Evolutionary conservation across 2,797 vertebrate species (phyloP).

Genomic region (Channallabes apus): DNA sequence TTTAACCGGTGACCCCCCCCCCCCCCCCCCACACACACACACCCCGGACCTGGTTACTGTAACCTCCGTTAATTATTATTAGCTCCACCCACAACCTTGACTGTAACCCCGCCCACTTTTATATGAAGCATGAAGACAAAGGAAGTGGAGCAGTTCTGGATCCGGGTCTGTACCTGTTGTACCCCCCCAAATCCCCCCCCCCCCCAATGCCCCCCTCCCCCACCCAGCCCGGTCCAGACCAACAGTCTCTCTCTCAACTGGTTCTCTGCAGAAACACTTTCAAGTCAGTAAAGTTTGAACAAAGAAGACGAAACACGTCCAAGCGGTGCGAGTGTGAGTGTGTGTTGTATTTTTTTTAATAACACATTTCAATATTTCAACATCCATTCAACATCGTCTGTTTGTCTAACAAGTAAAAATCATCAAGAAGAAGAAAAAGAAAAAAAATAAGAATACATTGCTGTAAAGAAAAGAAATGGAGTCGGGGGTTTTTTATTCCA

Average conservation of each 20-base stretch:
- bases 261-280: not conserved
- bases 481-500: conserved; percentile 60
- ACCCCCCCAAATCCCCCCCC: no score
- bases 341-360: conserved; percentile 68
- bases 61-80: no score
- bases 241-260: no score
- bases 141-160: not conserved
- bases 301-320: not conserved
- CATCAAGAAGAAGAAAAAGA: conserved; percentile 67
- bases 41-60: no score
- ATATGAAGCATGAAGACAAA: not conserved
- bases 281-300: not conserved
- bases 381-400: conserved; percentile 65
- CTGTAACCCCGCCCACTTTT: not conserved
- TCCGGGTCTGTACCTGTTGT: not conserved
- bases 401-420: conserved; percentile 79
- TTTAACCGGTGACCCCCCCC: no score
- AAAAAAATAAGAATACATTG: conserved; percentile 48
- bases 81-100: no score
- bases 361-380: conserved; percentile 78
- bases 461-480: conserved; percentile 26
- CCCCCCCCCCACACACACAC: no score
- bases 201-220: no score
- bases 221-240: no score
- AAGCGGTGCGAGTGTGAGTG: conserved; percentile 35